phyloP scores from a whole-genome alignment of 2,113 vertebrate species.

The Tyto alba region DNA sequence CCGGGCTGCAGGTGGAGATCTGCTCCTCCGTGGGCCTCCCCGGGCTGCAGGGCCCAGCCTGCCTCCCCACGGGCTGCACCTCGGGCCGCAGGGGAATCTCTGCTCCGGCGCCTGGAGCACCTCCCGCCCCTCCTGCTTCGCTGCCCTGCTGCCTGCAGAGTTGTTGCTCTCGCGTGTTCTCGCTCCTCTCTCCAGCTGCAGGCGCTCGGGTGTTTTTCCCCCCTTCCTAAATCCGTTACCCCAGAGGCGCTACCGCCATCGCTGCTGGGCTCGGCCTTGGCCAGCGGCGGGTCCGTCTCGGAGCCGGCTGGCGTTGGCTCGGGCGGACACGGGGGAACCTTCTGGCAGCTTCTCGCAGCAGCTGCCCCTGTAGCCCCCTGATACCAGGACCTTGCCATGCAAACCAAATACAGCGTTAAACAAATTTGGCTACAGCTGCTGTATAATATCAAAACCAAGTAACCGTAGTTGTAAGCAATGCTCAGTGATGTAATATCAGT shows the following conservation, averaged over 20 bases:
- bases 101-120: background rate
- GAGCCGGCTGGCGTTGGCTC: background rate
- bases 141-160: background rate
- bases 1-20: too few species aligned
- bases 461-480: background rate
- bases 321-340: background rate
- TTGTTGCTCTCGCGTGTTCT: background rate
- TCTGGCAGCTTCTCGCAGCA: too few species aligned
- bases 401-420: background rate
- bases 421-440: background rate
- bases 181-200: background rate
- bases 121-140: background rate
- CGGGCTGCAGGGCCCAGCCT: too few species aligned
- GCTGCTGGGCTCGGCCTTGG: background rate
- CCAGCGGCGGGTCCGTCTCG: background rate
- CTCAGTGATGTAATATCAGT: background rate
- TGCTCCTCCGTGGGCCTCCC: too few species aligned
- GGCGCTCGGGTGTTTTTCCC: background rate
- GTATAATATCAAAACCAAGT: background rate
- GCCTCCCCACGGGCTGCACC: too few species aligned
- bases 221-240: background rate
- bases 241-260: background rate
- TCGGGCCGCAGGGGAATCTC: background rate
- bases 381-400: background rate
- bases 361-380: accelerated